Conservation (phyloP, 2,113 vertebrate genomes). For the Malurus alboscapulatus region DNA sequence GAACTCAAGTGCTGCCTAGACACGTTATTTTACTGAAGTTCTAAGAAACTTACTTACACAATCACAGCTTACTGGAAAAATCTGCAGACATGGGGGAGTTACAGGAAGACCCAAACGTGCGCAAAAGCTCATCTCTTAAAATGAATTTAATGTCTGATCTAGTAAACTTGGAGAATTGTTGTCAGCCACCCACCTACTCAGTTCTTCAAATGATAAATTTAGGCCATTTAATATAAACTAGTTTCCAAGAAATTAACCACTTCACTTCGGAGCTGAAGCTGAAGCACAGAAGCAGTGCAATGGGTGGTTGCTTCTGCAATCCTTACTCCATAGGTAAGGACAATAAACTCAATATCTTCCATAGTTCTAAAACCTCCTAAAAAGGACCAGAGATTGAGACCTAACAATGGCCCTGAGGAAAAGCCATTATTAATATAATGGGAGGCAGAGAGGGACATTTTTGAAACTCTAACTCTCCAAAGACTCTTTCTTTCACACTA, state of each 20-base stretch:
- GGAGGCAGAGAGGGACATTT: background rate
- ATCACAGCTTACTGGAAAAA: background rate
- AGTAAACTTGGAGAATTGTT: background rate
- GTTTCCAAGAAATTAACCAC: background rate
- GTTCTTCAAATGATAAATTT: background rate
- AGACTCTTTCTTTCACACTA: background rate
- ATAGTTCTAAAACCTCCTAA: background rate
- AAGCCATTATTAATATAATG: background rate
- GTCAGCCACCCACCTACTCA: background rate
- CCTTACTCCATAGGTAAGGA: rapidly evolving
- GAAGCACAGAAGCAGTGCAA: background rate
- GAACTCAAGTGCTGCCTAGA: background rate
- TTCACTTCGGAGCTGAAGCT: background rate
- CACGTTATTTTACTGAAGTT: background rate
- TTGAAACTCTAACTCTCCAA: background rate
- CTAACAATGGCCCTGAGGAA: background rate
- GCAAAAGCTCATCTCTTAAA: background rate
- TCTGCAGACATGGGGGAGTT: background rate
- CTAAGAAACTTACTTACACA: background rate
- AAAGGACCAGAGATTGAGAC: background rate
- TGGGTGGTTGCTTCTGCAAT: background rate
- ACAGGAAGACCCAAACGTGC: background rate
- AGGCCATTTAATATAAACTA: background rate
- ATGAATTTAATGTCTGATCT: background rate
- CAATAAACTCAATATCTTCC: background rate